phyloP scores from a whole-genome alignment of 2,113 vertebrate genomes.

The Balaenoptera acutorostrata region DNA sequence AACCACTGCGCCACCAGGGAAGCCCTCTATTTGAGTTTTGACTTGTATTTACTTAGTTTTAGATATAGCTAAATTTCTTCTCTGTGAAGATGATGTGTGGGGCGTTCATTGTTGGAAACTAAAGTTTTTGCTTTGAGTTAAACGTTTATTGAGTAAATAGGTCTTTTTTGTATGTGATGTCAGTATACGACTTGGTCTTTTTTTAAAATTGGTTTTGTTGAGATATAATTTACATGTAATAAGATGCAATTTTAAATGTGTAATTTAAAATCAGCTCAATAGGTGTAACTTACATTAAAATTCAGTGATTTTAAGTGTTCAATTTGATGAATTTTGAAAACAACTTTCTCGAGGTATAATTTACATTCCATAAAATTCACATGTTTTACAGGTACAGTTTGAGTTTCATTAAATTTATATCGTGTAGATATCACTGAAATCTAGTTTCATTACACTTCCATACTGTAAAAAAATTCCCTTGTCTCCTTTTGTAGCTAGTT shows the following conservation, averaged over 20 bases:
- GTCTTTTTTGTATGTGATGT: not conserved
- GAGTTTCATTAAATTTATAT: not conserved
- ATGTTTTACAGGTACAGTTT: not conserved
- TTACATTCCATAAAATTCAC: not conserved
- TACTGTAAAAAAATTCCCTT: not conserved
- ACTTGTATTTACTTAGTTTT: slow-evolving; percentile 1
- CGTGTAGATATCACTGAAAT: not conserved
- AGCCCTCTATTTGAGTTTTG: not conserved
- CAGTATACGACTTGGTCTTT: not conserved
- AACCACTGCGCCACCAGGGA: too few species aligned
- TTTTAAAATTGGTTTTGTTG: not conserved
- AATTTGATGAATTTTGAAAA: slow-evolving; percentile 4
- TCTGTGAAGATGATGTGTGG: not conserved
- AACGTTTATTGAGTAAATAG: not conserved
- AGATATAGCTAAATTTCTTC: not conserved
- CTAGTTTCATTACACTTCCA: not conserved
- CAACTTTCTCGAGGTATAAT: not conserved
- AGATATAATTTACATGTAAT: not conserved
- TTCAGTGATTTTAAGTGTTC: not conserved
- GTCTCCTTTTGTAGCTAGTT: not conserved
- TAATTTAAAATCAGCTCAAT: not conserved
- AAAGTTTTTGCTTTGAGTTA: not conserved
- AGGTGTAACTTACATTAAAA: not conserved
- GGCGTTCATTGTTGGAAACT: not conserved
- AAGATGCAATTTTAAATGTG: not conserved